These are phyloP conservation scores for Artemia franciscana DNA, from an alignment of 1,140 invertebrate genomes.

Conservation along the genomic window DNA sequence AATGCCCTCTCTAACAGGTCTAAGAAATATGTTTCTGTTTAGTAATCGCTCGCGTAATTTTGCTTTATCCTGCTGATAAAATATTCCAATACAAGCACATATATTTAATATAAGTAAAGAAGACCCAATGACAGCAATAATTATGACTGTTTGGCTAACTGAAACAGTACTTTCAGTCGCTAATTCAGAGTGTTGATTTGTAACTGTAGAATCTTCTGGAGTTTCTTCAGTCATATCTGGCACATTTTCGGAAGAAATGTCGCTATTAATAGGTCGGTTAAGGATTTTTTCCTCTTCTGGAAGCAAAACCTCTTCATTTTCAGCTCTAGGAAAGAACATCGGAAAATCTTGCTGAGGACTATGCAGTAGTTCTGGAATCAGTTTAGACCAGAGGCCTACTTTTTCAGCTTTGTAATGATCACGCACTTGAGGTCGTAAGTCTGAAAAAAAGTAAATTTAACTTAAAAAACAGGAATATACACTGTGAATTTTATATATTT, in stretches of 20 bases:
- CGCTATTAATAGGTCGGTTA: not conserved
- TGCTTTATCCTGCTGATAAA: conserved; percentile 39
- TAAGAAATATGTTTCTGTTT: conserved; percentile 19
- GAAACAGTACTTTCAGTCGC: not conserved
- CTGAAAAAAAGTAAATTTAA: no score
- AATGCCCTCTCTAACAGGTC: conserved; percentile 7
- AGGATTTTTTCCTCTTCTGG: not conserved
- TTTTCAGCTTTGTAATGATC: conserved; percentile 28
- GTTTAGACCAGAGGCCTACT: conserved; percentile 28
- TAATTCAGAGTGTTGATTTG: not conserved
- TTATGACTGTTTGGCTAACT: conserved; percentile 26
- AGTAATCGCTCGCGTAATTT: conserved; percentile 25
- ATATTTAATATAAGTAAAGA: conserved; percentile 60
- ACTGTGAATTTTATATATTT: no score
- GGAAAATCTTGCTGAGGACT: not conserved
- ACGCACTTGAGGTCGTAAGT: conserved; percentile 17
- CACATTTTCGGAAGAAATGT: not conserved
- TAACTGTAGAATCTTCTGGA: not conserved
- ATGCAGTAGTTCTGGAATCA: conserved; percentile 26
- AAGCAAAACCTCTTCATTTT: not conserved
- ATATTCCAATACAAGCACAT: conserved; percentile 44
- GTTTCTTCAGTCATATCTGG: not conserved
- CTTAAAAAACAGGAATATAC: no score
- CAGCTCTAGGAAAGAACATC: not conserved
- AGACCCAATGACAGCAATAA: conserved; percentile 49